These are phyloP conservation scores for Caenorhabditis macrosperma DNA, from an alignment of 2,888 invertebrate species.

Conservation along the genomic window DNA sequence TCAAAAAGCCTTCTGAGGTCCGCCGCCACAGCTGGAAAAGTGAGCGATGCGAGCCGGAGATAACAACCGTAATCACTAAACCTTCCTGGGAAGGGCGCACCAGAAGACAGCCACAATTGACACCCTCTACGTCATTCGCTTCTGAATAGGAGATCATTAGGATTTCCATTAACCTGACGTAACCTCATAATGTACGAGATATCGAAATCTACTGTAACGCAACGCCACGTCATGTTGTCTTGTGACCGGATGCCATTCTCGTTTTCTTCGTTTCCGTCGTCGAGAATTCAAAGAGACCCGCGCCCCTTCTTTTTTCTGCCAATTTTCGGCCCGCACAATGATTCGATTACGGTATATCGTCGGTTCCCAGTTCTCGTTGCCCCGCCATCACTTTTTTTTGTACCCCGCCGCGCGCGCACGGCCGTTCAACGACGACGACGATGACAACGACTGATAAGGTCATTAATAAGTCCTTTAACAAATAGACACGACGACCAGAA, in stretches of 20 bases:
- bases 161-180: too few species aligned
- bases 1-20: neutral
- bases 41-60: neutral
- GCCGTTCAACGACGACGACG: conserved; percentile 25
- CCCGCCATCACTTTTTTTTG: conserved; percentile 15
- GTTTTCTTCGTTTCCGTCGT: neutral
- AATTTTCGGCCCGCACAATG: neutral
- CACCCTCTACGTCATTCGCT: too few species aligned
- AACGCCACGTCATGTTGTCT: conserved; percentile 1
- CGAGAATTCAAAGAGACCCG: neutral
- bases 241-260: conserved; percentile 16
- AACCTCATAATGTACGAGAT: too few species aligned
- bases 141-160: too few species aligned
- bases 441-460: conserved; percentile 48
- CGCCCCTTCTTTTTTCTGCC: neutral
- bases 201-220: neutral
- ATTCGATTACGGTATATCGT: conserved; percentile 54
- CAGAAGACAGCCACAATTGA: too few species aligned
- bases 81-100: neutral
- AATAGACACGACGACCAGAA: conserved; percentile 33
- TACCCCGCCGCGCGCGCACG: neutral
- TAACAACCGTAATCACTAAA: neutral
- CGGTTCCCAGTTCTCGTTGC: neutral
- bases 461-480: conserved; percentile 52
- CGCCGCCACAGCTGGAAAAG: neutral